Conservation (phyloP, 2,888 invertebrate genomes). For the Thera britannica region DNA sequence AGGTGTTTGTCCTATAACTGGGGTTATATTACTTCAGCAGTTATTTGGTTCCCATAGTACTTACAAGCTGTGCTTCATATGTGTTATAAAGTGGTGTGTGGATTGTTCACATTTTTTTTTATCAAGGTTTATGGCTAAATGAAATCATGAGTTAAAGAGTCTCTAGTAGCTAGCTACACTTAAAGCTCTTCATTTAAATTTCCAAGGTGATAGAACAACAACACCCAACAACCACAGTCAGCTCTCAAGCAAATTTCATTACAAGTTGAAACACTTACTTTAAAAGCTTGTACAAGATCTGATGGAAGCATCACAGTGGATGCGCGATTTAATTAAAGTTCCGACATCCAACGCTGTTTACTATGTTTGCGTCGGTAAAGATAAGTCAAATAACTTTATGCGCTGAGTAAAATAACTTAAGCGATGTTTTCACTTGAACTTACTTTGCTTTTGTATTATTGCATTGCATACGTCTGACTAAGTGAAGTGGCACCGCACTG, state of each 20-base stretch:
- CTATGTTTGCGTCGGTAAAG: conserved; percentile 4
- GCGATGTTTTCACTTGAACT: not conserved
- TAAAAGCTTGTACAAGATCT: conserved; percentile 12
- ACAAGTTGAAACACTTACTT: conserved; percentile 15
- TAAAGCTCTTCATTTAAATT: not conserved
- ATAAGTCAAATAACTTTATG: not conserved
- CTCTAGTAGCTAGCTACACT: not conserved
- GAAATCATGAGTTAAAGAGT: too few species aligned
- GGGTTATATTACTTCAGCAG: too few species aligned
- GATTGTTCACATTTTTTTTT: too few species aligned
- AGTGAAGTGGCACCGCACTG: too few species aligned
- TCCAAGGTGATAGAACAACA: conserved; percentile 1
- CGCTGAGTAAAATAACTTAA: not conserved
- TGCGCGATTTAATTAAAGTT: conserved; percentile 25
- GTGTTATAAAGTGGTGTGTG: too few species aligned
- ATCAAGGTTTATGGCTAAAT: too few species aligned
- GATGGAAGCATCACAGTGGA: conserved; percentile 14
- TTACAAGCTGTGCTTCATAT: too few species aligned
- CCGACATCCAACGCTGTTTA: conserved; percentile 1
- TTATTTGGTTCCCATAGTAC: too few species aligned
- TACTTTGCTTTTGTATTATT: not conserved
- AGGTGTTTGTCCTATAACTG: too few species aligned
- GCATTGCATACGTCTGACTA: too few species aligned
- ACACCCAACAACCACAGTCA: conserved; percentile 6
- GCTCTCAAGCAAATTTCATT: conserved; percentile 22